A percentile compares a stretch with the other conserved stretches of the same genome.
These are phyloP conservation scores for Lacerta bilineata DNA, from an alignment of 2,797 vertebrate species.

Conservation along the genomic window DNA sequence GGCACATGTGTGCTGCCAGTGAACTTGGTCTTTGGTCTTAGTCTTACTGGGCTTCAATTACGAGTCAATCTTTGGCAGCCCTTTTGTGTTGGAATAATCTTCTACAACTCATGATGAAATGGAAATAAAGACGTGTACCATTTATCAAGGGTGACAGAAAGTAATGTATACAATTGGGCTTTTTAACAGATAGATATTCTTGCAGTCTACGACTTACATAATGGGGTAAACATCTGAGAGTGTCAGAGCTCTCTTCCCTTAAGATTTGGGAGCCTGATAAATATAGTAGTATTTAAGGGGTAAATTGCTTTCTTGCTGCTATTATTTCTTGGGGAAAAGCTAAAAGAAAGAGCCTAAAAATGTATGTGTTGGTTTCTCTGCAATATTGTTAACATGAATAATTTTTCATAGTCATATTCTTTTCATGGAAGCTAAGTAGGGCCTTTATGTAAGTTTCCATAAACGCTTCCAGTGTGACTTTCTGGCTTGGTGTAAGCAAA, in stretches of 20 bases:
- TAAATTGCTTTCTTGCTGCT: slow-evolving; percentile 26
- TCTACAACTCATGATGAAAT: neutral
- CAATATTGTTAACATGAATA: neutral
- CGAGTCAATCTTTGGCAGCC: neutral
- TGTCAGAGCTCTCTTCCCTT: neutral
- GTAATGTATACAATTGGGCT: neutral
- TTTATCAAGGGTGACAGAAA: slow-evolving; percentile 1
- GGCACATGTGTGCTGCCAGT: neutral
- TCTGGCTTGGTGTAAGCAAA: slow-evolving; percentile 45
- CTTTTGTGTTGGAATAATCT: neutral
- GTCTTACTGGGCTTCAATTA: no score
- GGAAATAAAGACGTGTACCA: neutral
- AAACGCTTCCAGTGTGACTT: slow-evolving; percentile 37
- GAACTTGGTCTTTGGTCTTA: neutral
- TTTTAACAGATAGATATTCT: neutral
- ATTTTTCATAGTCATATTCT: slow-evolving; percentile 14
- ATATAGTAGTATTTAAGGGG: neutral
- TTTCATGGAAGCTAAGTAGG: slow-evolving; percentile 27
- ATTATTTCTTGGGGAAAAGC: slow-evolving; percentile 2
- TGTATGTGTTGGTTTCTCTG: slow-evolving; percentile 29
- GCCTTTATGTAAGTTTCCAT: slow-evolving; percentile 14
- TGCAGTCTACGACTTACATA: neutral
- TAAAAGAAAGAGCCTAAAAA: neutral
- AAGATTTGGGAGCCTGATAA: neutral
- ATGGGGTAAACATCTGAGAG: neutral